Conservation (phyloP, 2,797 vertebrate genomes). For the Chelmon rostratus region DNA sequence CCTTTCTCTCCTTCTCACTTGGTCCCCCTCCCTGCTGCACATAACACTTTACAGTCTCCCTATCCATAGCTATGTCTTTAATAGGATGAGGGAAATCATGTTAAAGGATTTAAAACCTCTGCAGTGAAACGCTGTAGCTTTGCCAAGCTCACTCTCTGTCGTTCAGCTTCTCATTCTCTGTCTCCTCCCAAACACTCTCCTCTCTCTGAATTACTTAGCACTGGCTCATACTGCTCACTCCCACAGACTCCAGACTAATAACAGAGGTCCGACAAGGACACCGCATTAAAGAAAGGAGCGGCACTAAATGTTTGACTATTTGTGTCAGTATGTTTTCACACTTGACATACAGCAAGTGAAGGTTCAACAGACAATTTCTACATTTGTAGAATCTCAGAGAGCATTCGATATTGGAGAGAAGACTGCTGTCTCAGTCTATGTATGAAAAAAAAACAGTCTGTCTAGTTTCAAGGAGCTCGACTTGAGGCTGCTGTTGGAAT, state of each 20-base stretch:
- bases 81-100: slow-evolving; percentile 86
- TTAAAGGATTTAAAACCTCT: slow-evolving; percentile 86
- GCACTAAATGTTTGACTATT: slow-evolving; percentile 21
- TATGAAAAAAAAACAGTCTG: slow-evolving; percentile 30
- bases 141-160: slow-evolving; percentile 74
- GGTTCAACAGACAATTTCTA: slow-evolving; percentile 23
- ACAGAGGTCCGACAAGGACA: slow-evolving; percentile 56
- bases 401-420: slow-evolving; percentile 36
- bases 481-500: slow-evolving; percentile 57
- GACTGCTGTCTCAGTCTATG: slow-evolving; percentile 34
- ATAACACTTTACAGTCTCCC: slow-evolving; percentile 76
- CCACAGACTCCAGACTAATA: slow-evolving; percentile 62
- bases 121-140: slow-evolving; percentile 77
- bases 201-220: slow-evolving; percentile 64
- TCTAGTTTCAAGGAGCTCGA: slow-evolving; percentile 44
- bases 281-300: slow-evolving; percentile 6
- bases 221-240: slow-evolving; percentile 57
- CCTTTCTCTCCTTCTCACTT: slow-evolving; percentile 66
- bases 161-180: slow-evolving; percentile 67
- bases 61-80: slow-evolving; percentile 81
- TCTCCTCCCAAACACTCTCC: slow-evolving; percentile 56
- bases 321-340: slow-evolving; percentile 32
- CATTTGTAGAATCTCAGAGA: slow-evolving; percentile 32
- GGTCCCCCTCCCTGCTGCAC: slow-evolving; percentile 57
- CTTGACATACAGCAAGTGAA: slow-evolving; percentile 13